phyloP scores from a whole-genome alignment of 2,113 vertebrate genomes.

The Crotalus tigris region DNA sequence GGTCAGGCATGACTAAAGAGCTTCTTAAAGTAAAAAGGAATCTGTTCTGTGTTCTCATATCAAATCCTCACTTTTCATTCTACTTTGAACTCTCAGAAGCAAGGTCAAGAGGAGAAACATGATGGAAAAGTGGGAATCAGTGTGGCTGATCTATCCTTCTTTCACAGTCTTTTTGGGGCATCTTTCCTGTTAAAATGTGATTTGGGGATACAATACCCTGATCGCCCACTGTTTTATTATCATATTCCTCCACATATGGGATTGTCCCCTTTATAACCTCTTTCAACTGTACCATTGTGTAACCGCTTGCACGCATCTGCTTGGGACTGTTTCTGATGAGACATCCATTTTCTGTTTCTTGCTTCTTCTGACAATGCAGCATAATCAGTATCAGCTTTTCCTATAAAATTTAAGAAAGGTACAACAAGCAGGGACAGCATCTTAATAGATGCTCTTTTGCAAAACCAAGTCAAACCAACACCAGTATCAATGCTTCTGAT shows the following conservation, averaged over 20 bases:
- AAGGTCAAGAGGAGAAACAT: neutral
- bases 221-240: neutral
- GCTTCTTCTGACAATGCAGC: neutral
- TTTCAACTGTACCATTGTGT: neutral
- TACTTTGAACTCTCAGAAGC: neutral
- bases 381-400: neutral
- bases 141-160: neutral
- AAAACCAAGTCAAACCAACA: neutral
- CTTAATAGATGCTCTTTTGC: neutral
- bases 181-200: neutral
- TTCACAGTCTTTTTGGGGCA: neutral
- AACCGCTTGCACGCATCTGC: neutral
- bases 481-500: neutral
- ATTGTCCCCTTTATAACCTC: neutral
- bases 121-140: neutral
- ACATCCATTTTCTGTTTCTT: neutral
- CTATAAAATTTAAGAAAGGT: neutral
- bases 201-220: neutral
- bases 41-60: neutral
- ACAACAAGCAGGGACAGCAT: neutral
- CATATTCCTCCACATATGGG: neutral
- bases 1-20: neutral
- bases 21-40: neutral
- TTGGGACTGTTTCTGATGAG: neutral
- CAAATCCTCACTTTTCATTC: neutral